Conservation (phyloP, 1,140 invertebrate species). For the Drosophila gunungcola region DNA sequence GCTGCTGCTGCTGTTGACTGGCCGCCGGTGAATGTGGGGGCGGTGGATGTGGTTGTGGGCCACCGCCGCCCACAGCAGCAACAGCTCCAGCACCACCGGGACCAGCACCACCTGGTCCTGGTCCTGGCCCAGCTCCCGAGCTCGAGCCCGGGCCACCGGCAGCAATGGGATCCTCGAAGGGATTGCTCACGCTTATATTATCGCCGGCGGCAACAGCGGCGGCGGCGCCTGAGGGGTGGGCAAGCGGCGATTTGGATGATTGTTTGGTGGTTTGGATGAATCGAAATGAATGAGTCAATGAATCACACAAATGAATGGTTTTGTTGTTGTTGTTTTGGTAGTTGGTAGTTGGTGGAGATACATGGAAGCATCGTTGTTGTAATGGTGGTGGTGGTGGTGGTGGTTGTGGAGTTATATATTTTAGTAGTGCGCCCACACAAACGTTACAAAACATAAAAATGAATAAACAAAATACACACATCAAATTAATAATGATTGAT, state of each 20-base stretch:
- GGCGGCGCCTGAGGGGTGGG: constrained; percentile 57
- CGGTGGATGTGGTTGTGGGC: constrained; percentile 48
- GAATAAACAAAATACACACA: constrained; percentile 74
- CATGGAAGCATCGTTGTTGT: constrained; percentile 53
- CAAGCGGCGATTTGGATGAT: constrained; percentile 50
- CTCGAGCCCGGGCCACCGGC: constrained; percentile 43
- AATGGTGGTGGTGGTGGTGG: constrained; percentile 31
- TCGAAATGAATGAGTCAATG: constrained; percentile 77
- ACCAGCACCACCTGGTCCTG: constrained; percentile 28
- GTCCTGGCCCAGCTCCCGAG: constrained; percentile 41
- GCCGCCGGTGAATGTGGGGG: constrained; percentile 68
- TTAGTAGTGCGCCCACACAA: constrained; percentile 77
- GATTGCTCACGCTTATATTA: constrained; percentile 92
- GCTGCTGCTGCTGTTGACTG: constrained; percentile 29
- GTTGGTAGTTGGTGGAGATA: constrained; percentile 31
- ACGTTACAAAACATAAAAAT: constrained; percentile 78
- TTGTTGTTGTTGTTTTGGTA: constrained; percentile 44
- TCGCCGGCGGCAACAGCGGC: constrained; percentile 85
- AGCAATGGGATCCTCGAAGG: constrained; percentile 90
- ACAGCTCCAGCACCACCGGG: constrained; percentile 52
- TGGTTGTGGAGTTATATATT: constrained; percentile 54
- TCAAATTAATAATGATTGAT: constrained; percentile 50
- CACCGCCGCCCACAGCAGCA: constrained; percentile 43
- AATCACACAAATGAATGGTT: constrained; percentile 54
- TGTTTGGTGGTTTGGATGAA: constrained; percentile 44